phyloP scores from a whole-genome alignment of 1,140 invertebrate species.

The Philopotamus ludificatus region DNA sequence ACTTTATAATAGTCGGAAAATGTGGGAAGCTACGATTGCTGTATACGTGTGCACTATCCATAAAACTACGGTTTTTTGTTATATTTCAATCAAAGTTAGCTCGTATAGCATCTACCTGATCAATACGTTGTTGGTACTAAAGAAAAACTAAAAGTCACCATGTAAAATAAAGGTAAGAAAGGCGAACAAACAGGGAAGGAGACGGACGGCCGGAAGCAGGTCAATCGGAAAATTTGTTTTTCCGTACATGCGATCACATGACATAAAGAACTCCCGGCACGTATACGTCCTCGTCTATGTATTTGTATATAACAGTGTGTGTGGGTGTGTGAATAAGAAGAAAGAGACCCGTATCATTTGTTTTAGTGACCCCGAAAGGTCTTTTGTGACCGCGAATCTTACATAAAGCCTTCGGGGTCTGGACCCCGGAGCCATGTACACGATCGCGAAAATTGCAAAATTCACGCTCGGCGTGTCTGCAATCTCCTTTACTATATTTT shows the following conservation, averaged over 20 bases:
- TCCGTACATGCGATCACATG: neutral
- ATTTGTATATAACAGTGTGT: neutral
- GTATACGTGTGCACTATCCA: too few relatives aligned
- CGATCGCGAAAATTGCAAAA: neutral
- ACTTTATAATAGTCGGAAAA: too few relatives aligned
- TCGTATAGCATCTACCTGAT: too few relatives aligned
- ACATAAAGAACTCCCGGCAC: neutral
- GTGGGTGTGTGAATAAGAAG: neutral
- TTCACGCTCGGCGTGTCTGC: neutral
- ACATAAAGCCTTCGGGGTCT: neutral
- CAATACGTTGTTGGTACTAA: too few relatives aligned
- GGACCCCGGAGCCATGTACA: neutral
- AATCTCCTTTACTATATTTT: too few relatives aligned
- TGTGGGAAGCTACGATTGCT: too few relatives aligned
- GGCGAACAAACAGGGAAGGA: neutral
- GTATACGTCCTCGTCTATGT: too few relatives aligned
- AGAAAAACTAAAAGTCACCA: neutral
- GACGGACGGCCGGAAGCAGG: constrained; percentile 11
- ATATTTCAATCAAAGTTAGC: too few relatives aligned
- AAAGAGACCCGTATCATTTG: neutral
- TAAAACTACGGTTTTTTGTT: too few relatives aligned
- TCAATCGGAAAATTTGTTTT: constrained; percentile 28
- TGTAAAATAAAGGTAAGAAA: constrained; percentile 11
- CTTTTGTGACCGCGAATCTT: constrained; percentile 1
- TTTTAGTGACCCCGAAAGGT: constrained; percentile 11